phyloP scores from a whole-genome alignment of 2,797 vertebrate genomes.

The Pantherophis vulpinus region DNA sequence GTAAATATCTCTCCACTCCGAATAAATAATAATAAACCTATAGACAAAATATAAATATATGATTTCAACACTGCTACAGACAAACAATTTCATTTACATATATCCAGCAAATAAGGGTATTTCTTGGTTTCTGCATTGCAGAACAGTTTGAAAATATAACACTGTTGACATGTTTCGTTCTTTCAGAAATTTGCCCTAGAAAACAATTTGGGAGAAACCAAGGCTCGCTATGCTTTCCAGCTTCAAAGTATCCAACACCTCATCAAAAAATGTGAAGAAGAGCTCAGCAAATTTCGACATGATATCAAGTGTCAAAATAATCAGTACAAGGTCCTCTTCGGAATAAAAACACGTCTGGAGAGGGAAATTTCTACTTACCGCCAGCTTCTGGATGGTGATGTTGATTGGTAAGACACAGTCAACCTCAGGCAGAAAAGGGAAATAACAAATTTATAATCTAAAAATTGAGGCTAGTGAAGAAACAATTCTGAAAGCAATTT shows the following conservation, averaged over 20 bases:
- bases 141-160: constrained; percentile 1
- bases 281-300: constrained; percentile 64
- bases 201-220: constrained; percentile 66
- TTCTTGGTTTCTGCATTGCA: constrained; percentile 27
- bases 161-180: constrained; percentile 27
- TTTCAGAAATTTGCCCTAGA: constrained; percentile 74
- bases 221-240: constrained; percentile 54
- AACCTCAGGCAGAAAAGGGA: constrained; percentile 12
- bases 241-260: constrained; percentile 71
- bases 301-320: constrained; percentile 72
- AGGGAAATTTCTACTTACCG: constrained; percentile 78
- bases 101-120: constrained; percentile 31
- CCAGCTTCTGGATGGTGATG: constrained; percentile 73
- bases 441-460: constrained; percentile 38
- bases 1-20: neutral
- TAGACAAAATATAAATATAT: neutral
- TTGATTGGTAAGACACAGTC: constrained; percentile 63
- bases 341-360: constrained; percentile 78
- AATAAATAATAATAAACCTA: neutral
- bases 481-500: neutral
- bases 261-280: constrained; percentile 71
- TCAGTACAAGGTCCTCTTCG: constrained; percentile 73
- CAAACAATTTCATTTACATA: constrained; percentile 10
- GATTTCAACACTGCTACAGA: neutral
- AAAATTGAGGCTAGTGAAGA: neutral